Conservation (phyloP, 2,113 vertebrate genomes). For the Peucedramus taeniatus region DNA sequence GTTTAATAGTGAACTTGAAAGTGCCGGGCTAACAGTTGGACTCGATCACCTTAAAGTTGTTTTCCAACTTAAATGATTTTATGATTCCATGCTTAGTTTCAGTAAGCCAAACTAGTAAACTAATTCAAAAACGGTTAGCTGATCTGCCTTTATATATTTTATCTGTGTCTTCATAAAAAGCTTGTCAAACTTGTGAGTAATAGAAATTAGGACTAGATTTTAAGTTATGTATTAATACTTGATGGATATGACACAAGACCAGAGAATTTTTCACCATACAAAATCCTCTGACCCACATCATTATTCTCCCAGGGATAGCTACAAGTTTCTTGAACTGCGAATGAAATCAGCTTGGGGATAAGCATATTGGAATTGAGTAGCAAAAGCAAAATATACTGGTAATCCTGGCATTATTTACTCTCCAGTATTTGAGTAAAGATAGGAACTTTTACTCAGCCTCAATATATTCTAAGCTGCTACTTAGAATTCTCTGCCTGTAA, state of each 20-base stretch:
- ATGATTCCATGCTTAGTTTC: neutral
- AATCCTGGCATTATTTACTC: neutral
- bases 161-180: neutral
- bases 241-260: neutral
- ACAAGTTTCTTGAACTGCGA: neutral
- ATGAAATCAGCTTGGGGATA: neutral
- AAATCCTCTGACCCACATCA: neutral
- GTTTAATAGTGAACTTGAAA: neutral
- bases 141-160: neutral
- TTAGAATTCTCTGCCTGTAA: neutral
- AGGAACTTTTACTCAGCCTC: neutral
- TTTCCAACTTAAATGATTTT: neutral
- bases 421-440: neutral
- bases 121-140: neutral
- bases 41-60: rapidly evolving
- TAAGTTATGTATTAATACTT: neutral
- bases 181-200: neutral
- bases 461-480: neutral
- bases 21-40: neutral
- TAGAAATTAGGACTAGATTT: neutral
- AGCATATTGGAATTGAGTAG: neutral
- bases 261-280: neutral
- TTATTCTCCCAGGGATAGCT: neutral
- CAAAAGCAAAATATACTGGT: neutral
- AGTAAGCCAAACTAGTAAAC: neutral